Conservation (phyloP, 2,797 vertebrate genomes). For the Benthosema pterotum region DNA sequence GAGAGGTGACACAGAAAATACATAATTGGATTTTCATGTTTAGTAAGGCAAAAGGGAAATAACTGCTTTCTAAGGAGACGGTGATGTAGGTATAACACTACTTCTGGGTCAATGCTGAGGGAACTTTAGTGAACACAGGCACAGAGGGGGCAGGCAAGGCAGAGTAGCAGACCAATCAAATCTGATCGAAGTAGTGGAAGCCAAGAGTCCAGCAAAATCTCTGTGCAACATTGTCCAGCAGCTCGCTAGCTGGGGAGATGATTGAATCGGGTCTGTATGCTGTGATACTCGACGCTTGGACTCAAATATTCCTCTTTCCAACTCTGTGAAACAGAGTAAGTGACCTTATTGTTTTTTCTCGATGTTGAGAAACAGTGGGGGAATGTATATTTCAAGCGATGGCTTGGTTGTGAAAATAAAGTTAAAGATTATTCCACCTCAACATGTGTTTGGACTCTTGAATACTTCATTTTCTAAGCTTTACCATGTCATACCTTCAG, state of each 20-base stretch:
- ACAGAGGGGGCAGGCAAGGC: conserved; percentile 24
- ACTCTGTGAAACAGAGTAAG: conserved; percentile 38
- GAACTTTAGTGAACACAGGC: conserved; percentile 27
- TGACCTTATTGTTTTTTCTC: conserved; percentile 45
- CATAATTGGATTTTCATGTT: conserved; percentile 10
- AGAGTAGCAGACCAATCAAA: conserved; percentile 37
- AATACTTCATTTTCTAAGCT: not conserved
- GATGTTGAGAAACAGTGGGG: conserved; percentile 27
- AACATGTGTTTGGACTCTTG: conserved; percentile 12
- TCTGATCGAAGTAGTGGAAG: conserved; percentile 25
- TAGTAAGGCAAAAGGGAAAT: conserved; percentile 27
- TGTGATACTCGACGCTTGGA: conserved; percentile 52
- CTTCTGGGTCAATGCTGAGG: conserved; percentile 23
- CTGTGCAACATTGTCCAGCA: conserved; percentile 23
- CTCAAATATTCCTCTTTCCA: conserved; percentile 41
- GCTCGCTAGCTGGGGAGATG: conserved; percentile 19
- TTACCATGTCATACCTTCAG: not conserved
- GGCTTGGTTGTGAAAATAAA: conserved; percentile 74
- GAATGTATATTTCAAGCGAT: conserved; percentile 48
- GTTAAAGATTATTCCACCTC: conserved; percentile 43
- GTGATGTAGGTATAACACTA: conserved; percentile 22
- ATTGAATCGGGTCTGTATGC: conserved; percentile 35
- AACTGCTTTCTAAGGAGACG: conserved; percentile 18
- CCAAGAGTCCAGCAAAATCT: conserved; percentile 28
- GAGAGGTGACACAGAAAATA: not conserved